A percentile compares a stretch with the other conserved stretches of the same genome.
Conservation (phyloP, 2,113 vertebrate species). For the Charina bottae region DNA sequence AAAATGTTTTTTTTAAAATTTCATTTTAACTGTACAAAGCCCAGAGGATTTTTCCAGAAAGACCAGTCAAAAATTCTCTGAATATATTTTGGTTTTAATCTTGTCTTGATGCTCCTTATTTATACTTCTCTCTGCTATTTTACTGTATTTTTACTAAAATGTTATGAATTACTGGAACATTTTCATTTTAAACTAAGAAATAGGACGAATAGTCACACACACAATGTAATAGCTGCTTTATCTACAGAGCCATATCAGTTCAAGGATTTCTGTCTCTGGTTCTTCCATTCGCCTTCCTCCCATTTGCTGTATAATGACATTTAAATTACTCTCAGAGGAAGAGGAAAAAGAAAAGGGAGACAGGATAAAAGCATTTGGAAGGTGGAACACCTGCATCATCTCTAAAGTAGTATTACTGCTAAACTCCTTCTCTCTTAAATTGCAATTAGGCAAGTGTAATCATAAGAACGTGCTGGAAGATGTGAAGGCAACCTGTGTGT, state of each 20-base stretch:
- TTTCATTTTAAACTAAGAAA: too few relatives aligned
- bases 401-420: background rate
- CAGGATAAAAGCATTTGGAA: background rate
- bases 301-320: background rate
- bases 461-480: background rate
- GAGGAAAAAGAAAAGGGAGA: background rate
- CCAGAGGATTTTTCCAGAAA: background rate
- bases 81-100: too few relatives aligned
- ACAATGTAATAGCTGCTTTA: too few relatives aligned
- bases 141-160: too few relatives aligned
- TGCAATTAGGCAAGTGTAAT: background rate
- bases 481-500: background rate
- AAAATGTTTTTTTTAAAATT: background rate
- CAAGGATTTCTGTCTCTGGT: background rate
- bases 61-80: too few relatives aligned
- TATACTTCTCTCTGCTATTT: too few relatives aligned
- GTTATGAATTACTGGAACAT: too few relatives aligned
- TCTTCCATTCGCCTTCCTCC: background rate
- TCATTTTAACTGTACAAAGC: background rate
- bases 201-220: too few relatives aligned
- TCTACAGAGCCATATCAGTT: too few relatives aligned
- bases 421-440: background rate
- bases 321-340: background rate
- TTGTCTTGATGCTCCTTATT: too few relatives aligned
- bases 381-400: too few relatives aligned